These are phyloP conservation scores for Centropyge bicolor DNA, from an alignment of 2,797 vertebrate species.

Conservation along the genomic window DNA sequence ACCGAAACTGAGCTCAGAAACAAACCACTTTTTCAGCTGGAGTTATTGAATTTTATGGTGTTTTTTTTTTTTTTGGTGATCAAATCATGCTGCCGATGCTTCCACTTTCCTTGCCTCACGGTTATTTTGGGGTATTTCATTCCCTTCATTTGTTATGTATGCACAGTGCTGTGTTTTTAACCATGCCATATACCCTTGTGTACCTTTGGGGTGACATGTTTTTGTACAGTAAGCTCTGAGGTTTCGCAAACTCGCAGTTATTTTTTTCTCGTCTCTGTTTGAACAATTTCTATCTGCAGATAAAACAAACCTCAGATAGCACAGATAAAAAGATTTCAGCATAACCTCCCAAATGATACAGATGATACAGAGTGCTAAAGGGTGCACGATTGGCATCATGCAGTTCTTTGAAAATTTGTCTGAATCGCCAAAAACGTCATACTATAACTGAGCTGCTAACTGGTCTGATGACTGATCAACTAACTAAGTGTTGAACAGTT, in stretches of 20 bases:
- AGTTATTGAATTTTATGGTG: neutral
- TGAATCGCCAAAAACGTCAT: neutral
- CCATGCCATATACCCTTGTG: neutral
- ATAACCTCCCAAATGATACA: neutral
- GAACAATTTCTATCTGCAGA: conserved; percentile 24
- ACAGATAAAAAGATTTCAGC: neutral
- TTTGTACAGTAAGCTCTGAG: conserved; percentile 1
- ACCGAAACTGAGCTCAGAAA: conserved; percentile 29
- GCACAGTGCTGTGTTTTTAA: neutral
- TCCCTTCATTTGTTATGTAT: conserved; percentile 13
- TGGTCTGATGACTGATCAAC: neutral
- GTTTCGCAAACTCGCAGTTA: neutral
- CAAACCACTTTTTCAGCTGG: neutral
- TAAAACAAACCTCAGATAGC: conserved; percentile 1
- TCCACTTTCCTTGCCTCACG: conserved; percentile 7
- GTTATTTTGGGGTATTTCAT: conserved; percentile 17
- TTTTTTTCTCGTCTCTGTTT: conserved; percentile 10
- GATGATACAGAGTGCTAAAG: neutral
- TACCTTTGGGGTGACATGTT: neutral
- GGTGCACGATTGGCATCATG: neutral
- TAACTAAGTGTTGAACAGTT: neutral
- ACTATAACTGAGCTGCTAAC: neutral
- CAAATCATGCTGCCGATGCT: neutral
- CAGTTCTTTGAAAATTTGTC: conserved; percentile 10
- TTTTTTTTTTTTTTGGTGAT: neutral